Evolutionary conservation across 2,888 invertebrate species (phyloP), one percentile per base, ranked within the genome.

Genomic region (Craniophora ligustri): DNA sequence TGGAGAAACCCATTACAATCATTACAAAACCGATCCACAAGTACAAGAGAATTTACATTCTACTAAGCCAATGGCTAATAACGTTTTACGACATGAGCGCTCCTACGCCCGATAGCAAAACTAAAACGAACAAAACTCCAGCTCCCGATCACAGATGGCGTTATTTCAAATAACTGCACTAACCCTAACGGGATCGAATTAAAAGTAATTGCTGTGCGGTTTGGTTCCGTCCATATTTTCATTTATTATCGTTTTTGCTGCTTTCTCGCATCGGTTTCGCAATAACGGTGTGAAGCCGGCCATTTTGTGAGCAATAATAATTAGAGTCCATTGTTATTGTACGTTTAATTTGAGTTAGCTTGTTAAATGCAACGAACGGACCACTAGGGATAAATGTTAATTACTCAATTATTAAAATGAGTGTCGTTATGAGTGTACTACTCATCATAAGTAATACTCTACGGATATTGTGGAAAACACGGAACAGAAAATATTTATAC

Each of bases 121-220:
- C 86, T 85, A 88, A 80, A 75, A 68, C 62, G 63, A 71, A 73
- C 69, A 72, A 78, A 83, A 77, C 78, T 84, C 75, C 44, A 23
- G 38, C 48, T 26, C 2, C 34, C 49, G 61, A 68, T 72, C 79
- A 85, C 80, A 91, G 91, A 87, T 88, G 91, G 87, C 88, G 87
- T 64, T 82, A 69, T 75, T 71, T 63, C 62, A 73, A 82, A 67
- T 64, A 69, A 66, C 58, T 48, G 72, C 59, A 46, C 70, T 72
- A 77, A 71, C 75, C 76, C 72, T 75, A 74, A 59, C 65, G 59
- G 64, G 51, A 56, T 59, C 59, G 75, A 79, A 84, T 85, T 79
- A 81, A 81, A 84, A 84, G 68, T 79, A 85, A 87, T 79, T 65
- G 79, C 66, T 18, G 19, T 56, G 74, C 23, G 56, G 72, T 64